Evolutionary conservation across 2,113 vertebrate species (phyloP).

Genomic region (Eclectus roratus): DNA sequence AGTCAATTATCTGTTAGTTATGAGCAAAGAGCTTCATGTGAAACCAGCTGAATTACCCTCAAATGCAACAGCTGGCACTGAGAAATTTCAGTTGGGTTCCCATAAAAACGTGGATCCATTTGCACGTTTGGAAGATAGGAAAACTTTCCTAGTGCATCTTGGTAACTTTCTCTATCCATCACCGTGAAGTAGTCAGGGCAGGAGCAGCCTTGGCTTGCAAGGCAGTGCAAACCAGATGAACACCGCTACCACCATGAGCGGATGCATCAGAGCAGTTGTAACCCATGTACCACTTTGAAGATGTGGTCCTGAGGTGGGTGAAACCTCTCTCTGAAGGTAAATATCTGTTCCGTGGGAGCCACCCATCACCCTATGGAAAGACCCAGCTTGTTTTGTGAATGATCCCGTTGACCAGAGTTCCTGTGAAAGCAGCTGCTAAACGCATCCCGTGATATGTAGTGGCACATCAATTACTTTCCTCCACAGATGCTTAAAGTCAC

Average conservation of each 20-base stretch:
- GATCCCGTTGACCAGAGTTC: constrained; percentile 61
- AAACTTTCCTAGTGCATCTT: neutral
- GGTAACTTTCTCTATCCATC: neutral
- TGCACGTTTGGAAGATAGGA: constrained; percentile 4
- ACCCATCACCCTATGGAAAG: neutral
- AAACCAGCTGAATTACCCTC: constrained; percentile 10
- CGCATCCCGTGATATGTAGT: neutral
- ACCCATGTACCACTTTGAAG: neutral
- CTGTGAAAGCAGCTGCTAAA: constrained; percentile 26
- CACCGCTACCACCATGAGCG: neutral
- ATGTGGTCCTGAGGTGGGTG: neutral
- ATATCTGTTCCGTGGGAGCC: neutral
- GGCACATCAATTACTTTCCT: neutral
- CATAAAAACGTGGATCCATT: constrained; percentile 9
- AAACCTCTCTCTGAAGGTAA: neutral
- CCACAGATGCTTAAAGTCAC: neutral
- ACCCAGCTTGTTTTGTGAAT: neutral
- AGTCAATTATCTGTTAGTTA: constrained; percentile 57
- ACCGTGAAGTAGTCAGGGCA: neutral
- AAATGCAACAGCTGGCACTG: neutral
- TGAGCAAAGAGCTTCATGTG: neutral
- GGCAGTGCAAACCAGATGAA: neutral
- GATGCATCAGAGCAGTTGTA: neutral
- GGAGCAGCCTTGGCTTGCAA: neutral
- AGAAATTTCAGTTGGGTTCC: neutral